A percentile compares a stretch with the other conserved stretches of the same genome.
Evolutionary conservation across 2,888 invertebrate species (phyloP).

Genomic region (Panzeria rudis): DNA sequence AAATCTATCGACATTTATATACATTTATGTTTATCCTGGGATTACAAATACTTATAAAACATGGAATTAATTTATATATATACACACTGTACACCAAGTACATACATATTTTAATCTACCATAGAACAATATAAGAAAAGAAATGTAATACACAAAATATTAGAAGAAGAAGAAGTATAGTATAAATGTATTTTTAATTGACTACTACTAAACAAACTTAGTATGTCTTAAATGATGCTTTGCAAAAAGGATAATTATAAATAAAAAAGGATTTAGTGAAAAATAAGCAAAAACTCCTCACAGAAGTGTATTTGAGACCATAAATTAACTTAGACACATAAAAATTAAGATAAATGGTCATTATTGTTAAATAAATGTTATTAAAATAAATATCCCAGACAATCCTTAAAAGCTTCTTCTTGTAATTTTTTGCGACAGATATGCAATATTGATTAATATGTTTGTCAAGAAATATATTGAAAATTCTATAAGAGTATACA

Average conservation of each 20-base stretch:
- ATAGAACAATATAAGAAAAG: conserved; percentile 5
- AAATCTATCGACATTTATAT: conserved; percentile 39
- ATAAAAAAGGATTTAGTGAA: conserved; percentile 49
- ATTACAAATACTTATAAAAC: conserved; percentile 57
- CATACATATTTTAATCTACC: not conserved
- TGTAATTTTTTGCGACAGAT: not conserved
- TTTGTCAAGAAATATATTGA: not conserved
- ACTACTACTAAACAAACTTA: not conserved
- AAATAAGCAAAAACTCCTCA: not conserved
- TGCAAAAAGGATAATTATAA: conserved; percentile 23
- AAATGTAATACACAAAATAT: conserved; percentile 17
- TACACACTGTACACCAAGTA: not conserved
- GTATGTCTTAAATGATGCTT: not conserved
- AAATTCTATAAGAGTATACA: not conserved
- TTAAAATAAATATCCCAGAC: conserved; percentile 6
- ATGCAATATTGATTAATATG: not conserved
- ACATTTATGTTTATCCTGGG: conserved; percentile 57
- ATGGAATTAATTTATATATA: conserved; percentile 63
- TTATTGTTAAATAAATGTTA: not conserved
- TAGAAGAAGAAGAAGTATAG: not conserved
- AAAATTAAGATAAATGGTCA: conserved; percentile 41
- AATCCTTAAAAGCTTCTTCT: not conserved
- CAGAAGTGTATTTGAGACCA: conserved; percentile 30
- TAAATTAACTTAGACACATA: conserved; percentile 41
- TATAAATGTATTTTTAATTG: conserved; percentile 30